Conservation (phyloP, 2,888 invertebrate species). For the Phyto melanocephala region DNA sequence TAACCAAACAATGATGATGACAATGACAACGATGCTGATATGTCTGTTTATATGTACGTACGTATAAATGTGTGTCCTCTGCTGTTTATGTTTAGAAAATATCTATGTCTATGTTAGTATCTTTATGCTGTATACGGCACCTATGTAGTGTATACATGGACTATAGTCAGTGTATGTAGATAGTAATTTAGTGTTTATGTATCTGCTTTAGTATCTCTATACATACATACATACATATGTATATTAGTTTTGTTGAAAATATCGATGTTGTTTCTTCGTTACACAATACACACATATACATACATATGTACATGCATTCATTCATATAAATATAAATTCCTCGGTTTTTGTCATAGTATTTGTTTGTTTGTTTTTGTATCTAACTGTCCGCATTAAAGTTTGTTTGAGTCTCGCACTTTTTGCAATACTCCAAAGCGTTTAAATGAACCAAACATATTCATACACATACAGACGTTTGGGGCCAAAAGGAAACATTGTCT, state of each 20-base stretch:
- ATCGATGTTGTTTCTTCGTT: constrained; percentile 2
- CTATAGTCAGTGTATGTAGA: not conserved
- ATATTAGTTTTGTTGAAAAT: constrained; percentile 15
- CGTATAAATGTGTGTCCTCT: no score
- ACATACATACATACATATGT: no score
- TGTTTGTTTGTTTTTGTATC: not conserved
- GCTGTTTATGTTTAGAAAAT: not conserved
- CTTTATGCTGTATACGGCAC: constrained; percentile 7
- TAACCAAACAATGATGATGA: constrained; percentile 8
- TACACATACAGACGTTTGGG: not conserved
- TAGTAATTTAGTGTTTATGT: constrained; percentile 22
- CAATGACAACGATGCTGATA: constrained; percentile 20
- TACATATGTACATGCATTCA: not conserved
- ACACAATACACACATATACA: not conserved
- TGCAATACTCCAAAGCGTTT: constrained; percentile 9
- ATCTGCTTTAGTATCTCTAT: constrained; percentile 5
- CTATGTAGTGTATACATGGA: not conserved
- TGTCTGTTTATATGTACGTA: not conserved
- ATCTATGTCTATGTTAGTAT: constrained; percentile 1
- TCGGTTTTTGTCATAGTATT: constrained; percentile 46
- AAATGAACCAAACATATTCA: constrained; percentile 3
- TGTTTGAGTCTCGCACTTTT: constrained; percentile 27
- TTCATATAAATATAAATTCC: constrained; percentile 18
- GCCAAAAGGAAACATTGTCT: not conserved
- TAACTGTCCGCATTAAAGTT: not conserved